A percentile compares a stretch with the other conserved stretches of the same genome.
Conservation (phyloP, 2,113 vertebrate species). For the Diadophis punctatus region DNA sequence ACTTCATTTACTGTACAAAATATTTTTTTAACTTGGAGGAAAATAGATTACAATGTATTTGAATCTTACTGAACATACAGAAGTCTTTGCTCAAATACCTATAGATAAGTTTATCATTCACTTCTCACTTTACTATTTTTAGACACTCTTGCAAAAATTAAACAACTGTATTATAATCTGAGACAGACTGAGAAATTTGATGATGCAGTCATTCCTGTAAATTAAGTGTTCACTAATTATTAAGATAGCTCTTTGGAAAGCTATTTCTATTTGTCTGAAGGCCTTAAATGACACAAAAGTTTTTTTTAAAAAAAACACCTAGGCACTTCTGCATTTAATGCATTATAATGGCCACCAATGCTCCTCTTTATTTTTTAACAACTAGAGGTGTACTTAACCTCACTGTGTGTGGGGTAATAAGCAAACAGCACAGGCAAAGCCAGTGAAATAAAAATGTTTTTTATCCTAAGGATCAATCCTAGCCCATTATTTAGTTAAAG, state of each 20-base stretch:
- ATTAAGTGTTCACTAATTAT: slow-evolving; percentile 35
- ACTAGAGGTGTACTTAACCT: background rate
- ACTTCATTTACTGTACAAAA: slow-evolving; percentile 16
- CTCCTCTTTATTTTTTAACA: background rate
- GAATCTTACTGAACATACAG: background rate
- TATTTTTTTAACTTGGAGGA: background rate
- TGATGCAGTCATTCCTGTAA: slow-evolving; percentile 26
- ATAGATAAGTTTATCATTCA: background rate
- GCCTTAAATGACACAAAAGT: slow-evolving; percentile 32
- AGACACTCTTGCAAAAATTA: slow-evolving; percentile 11
- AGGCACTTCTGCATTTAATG: background rate
- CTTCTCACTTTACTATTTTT: slow-evolving; percentile 12
- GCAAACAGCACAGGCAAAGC: slow-evolving; percentile 7
- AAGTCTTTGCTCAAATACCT: slow-evolving; percentile 26
- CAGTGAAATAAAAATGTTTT: slow-evolving; percentile 5
- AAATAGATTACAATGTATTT: background rate
- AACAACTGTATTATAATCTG: slow-evolving; percentile 11
- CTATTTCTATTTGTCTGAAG: slow-evolving; percentile 18
- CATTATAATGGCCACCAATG: background rate
- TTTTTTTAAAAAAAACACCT: background rate
- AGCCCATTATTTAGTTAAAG: background rate
- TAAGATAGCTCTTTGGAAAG: slow-evolving; percentile 29
- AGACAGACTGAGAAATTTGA: slow-evolving; percentile 28
- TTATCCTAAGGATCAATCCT: background rate
- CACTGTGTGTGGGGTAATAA: background rate